Evolutionary conservation across 2,888 invertebrate species (phyloP).

Genomic region (Diloba caeruleocephala): DNA sequence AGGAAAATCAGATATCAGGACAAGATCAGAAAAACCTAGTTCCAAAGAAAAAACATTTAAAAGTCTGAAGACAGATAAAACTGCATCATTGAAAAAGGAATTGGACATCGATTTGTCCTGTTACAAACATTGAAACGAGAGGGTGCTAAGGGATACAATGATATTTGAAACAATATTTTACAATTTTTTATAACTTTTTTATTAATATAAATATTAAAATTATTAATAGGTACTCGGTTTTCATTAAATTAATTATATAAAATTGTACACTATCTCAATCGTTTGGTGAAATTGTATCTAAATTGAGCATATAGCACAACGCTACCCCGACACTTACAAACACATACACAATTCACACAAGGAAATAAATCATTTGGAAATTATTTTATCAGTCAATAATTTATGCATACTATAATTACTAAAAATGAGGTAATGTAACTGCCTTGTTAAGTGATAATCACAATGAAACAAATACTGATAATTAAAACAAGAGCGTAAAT

Average conservation of each 20-base stretch:
- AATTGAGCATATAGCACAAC: slow-evolving; percentile 89
- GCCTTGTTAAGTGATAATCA: slow-evolving; percentile 84
- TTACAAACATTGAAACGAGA: slow-evolving; percentile 69
- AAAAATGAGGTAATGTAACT: slow-evolving; percentile 84
- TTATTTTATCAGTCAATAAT: slow-evolving; percentile 87
- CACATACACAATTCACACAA: slow-evolving; percentile 82
- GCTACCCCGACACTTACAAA: slow-evolving; percentile 84
- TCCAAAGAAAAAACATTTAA: slow-evolving; percentile 53
- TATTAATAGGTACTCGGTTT: slow-evolving; percentile 88
- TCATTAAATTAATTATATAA: slow-evolving; percentile 87
- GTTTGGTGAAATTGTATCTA: slow-evolving; percentile 88
- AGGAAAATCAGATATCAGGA: too few species aligned
- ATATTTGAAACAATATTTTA: slow-evolving; percentile 63
- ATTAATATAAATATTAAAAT: slow-evolving; percentile 89
- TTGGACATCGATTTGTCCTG: slow-evolving; percentile 55
- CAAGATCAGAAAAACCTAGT: slow-evolving; percentile 12
- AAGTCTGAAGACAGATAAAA: slow-evolving; percentile 63
- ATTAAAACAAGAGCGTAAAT: slow-evolving; percentile 75
- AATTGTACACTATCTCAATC: slow-evolving; percentile 87
- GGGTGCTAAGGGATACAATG: slow-evolving; percentile 67
- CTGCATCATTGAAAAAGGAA: background rate
- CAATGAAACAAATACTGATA: slow-evolving; percentile 86
- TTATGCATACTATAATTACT: slow-evolving; percentile 83
- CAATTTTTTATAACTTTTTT: slow-evolving; percentile 84
- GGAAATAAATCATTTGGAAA: slow-evolving; percentile 87